Percentiles rank a stretch among this genome's conserved stretches.
Conservation (phyloP, 30 jellyfish, hydroid and myxozoan genomes). For the Cassiopea xamachana region DNA sequence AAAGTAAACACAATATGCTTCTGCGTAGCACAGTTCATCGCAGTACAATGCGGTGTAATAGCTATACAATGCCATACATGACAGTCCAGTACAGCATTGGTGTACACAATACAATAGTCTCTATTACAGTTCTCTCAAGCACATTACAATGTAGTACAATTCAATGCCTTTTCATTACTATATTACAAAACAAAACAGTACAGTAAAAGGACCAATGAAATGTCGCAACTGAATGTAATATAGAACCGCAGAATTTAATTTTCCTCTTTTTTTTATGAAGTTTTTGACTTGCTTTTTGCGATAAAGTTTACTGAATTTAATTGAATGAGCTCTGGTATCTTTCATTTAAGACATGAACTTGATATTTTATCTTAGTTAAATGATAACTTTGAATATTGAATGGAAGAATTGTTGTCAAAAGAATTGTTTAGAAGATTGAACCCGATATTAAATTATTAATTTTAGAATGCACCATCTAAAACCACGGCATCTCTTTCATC, state of each 20-base stretch:
- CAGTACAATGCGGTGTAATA: no score
- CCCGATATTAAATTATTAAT: conserved; percentile 7
- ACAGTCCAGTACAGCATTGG: background rate
- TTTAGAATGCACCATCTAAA: background rate
- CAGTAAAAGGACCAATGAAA: background rate
- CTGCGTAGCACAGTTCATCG: no score
- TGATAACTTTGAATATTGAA: background rate
- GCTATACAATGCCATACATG: background rate
- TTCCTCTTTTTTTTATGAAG: no score
- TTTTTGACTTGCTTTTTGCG: background rate
- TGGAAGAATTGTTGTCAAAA: background rate
- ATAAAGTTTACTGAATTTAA: no score
- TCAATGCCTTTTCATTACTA: background rate
- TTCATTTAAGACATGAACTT: background rate
- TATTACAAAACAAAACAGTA: background rate
- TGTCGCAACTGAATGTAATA: background rate
- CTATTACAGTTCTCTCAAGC: background rate
- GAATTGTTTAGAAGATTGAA: background rate
- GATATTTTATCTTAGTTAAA: background rate
- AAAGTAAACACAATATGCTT: no score
- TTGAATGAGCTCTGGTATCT: background rate
- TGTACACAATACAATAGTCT: no score
- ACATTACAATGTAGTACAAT: background rate
- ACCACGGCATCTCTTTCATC: background rate
- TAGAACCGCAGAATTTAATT: background rate